Percentiles rank a stretch among this genome's conserved stretches.
phyloP scores from a whole-genome alignment of 2,888 invertebrate species.

The Crioceris asparagi region DNA sequence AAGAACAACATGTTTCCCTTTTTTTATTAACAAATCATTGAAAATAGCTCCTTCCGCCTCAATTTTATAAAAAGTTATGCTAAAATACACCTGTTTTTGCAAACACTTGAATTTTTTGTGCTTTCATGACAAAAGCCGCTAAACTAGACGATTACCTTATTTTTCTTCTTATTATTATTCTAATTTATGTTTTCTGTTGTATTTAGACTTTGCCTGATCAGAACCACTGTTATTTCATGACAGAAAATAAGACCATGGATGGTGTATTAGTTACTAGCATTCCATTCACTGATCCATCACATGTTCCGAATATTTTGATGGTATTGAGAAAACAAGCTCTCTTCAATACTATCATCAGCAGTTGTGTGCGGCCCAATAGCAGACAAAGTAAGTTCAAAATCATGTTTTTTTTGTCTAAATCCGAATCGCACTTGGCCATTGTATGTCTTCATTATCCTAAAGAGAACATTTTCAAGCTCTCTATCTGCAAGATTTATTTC shows the following conservation, averaged over 20 bases:
- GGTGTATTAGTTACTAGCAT: slow-evolving; percentile 70
- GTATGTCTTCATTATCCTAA: too few species aligned
- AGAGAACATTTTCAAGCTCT: too few species aligned
- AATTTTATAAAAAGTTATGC: too few species aligned
- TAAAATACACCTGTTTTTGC: background rate
- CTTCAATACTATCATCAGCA: slow-evolving; percentile 79
- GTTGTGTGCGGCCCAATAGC: slow-evolving; percentile 75
- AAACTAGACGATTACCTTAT: too few species aligned
- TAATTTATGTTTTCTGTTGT: slow-evolving; percentile 1
- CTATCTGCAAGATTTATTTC: too few species aligned
- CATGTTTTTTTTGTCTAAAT: too few species aligned
- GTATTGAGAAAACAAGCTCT: slow-evolving; percentile 81
- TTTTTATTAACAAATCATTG: too few species aligned
- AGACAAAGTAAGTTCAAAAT: slow-evolving; percentile 59
- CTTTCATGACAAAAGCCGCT: too few species aligned
- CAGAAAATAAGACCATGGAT: slow-evolving; percentile 64
- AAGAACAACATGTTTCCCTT: too few species aligned
- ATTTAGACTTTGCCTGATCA: slow-evolving; percentile 81
- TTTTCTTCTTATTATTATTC: too few species aligned
- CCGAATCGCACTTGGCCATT: too few species aligned
- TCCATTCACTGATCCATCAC: slow-evolving; percentile 88
- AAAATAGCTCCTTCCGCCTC: too few species aligned
- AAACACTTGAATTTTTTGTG: background rate
- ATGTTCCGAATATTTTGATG: slow-evolving; percentile 78
- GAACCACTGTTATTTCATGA: slow-evolving; percentile 88